Evolutionary conservation across 1,140 invertebrate genomes (phyloP), one percentile per base, ranked within the genome.

Genomic region (Leptinotarsa defecta): DNA sequence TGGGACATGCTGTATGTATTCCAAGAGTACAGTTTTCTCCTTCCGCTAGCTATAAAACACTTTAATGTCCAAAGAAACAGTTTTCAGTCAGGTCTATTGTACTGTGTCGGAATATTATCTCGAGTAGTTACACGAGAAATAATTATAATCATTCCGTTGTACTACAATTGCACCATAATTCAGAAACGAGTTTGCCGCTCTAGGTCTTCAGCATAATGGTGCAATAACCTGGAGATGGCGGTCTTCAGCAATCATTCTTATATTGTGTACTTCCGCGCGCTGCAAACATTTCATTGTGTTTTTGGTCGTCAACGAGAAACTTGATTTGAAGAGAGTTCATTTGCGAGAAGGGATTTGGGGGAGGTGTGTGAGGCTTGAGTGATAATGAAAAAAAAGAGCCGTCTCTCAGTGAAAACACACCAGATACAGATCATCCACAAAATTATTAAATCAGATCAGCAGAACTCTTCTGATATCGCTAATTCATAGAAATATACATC

Each of bases 111-210:
- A 22, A 70, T 48, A 70, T 48, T 70, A 65, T 65, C 20, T 24
- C 20, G 17, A 65, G 64, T 20, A 65, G 64, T 65, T 65, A 65
- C 20, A 65, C 64, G 13, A 65, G 20, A 65, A 65, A 65, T 65
- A 24, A 65, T 65, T 65, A 65, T 65, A 65, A 65, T 65, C n/a
- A 65, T 65, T 34, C 27, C 27, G 61, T 62, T 62, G 61, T 20
- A 65, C 64, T 22, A 65, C 17, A 65, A n/a, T 65, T 57, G 52
- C 52, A 57, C 64, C 20, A 65, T 65, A 20, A 65, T 24, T 65
- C 22, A 65, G 27, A 65, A 65, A 65, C 64, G 64, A 22, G 64
- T 65, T 65, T 65, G 27, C 27, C 13, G 64, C 20, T 65, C 20
- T 65, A 22, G 15, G 64, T 65, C 20, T 65, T 34, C 20, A 65